Percentiles rank a stretch among this genome's conserved stretches.
Conservation (phyloP, 2,797 vertebrate species). For the Phrynocephalus vlangalii region DNA sequence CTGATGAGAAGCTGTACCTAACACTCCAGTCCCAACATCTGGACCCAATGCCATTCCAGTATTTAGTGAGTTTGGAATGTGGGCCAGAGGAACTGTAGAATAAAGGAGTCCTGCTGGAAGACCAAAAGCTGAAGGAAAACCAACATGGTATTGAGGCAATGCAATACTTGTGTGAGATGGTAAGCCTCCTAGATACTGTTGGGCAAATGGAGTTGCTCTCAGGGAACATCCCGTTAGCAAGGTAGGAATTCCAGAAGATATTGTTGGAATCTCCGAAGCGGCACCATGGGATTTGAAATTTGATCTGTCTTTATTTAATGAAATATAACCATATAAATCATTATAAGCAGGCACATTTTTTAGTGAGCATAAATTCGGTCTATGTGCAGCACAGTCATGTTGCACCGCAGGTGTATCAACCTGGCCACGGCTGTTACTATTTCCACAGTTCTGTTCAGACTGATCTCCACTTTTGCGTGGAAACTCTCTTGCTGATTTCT, state of each 20-base stretch:
- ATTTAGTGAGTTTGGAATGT: conserved; percentile 68
- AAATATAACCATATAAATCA: conserved; percentile 63
- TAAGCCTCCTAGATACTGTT: conserved; percentile 77
- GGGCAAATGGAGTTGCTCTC: conserved; percentile 78
- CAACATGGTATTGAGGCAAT: conserved; percentile 75
- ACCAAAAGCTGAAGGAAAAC: conserved; percentile 71
- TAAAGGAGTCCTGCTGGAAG: conserved; percentile 71
- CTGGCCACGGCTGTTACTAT: conserved; percentile 42
- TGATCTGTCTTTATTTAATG: conserved; percentile 68
- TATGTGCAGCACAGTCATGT: conserved; percentile 43
- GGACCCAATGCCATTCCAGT: conserved; percentile 72
- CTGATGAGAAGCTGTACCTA: conserved; percentile 70
- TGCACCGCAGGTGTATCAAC: conserved; percentile 8
- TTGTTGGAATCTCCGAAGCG: conserved; percentile 61
- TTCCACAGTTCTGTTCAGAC: background rate
- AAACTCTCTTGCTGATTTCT: conserved; percentile 41
- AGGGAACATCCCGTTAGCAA: conserved; percentile 76
- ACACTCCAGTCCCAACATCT: conserved; percentile 69
- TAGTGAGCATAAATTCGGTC: conserved; percentile 45
- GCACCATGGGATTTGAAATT: conserved; percentile 72
- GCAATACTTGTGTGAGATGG: conserved; percentile 63
- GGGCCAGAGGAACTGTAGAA: conserved; percentile 67
- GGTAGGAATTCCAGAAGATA: conserved; percentile 74
- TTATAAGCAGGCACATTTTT: conserved; percentile 25
- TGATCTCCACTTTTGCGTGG: conserved; percentile 41